Evolutionary conservation across 1,140 invertebrate species (phyloP), one percentile per base, ranked within the genome.

Genomic region (Brachionus plicatilis): DNA sequence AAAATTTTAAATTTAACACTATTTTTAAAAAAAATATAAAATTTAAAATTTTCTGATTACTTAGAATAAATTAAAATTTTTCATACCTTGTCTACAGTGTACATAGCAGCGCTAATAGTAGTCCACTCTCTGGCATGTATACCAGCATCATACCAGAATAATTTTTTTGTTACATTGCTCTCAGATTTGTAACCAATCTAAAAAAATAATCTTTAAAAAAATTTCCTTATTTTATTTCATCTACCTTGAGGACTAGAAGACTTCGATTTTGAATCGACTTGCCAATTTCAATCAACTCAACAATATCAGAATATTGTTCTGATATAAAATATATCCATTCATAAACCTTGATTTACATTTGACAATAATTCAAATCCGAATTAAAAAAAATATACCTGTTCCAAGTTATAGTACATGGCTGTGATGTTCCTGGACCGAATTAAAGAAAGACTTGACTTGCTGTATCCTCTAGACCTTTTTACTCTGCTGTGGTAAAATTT

Each of bases 91-190:
- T 82, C 79, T 12, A 82, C 41, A 11, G 43, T 12, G n/a, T 43
- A 82, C 17, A 60, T 33, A 24, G 65, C 17, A 41, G 79, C 60
- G 17, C 41, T 82, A 12, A 82, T 68, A 11, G 53, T 82, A 8
- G 65, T 68, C 65, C 79, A 68, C 24, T 82, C 79, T 41, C 79
- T 17, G 8, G 79, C 50, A 37, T 82, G 79, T 17, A 82, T 82
- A 20, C 79, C 79, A 2, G 79, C 33, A 27, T 82, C 79, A 27
- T 65, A 68, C 79, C 79, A 82, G 12, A 82, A 65, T 37, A 68
- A 43, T 82, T 82, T 82, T 24, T 82, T 82, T 12, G 24, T 65
- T 17, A 7, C 12, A 47, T 82, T 33, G 2, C 7, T 27, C 17
- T 53, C 33, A 37, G 33, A 7, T 37, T 37, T 17, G 14, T 76